A percentile compares a stretch with the other conserved stretches of the same genome.
phyloP scores from a whole-genome alignment of 2,888 invertebrate species.

The Eristalis arbustorum region DNA sequence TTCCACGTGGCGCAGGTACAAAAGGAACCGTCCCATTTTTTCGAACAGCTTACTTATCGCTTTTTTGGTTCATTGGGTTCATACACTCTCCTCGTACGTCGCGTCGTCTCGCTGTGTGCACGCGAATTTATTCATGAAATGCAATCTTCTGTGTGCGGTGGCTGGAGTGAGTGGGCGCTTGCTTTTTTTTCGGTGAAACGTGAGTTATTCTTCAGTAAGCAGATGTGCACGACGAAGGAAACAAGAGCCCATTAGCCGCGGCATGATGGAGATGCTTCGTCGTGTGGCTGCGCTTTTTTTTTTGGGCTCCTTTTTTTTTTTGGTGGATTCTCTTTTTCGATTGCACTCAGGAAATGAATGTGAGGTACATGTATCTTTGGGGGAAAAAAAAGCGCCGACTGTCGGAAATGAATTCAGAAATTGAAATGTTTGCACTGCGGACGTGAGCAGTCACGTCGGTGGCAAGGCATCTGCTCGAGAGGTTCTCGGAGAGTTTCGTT shows the following conservation, averaged over 20 bases:
- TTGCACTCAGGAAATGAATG: neutral
- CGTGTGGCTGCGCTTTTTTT: neutral
- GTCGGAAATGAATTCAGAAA: too few relatives aligned
- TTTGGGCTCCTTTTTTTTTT: neutral
- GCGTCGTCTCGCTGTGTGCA: neutral
- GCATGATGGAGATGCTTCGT: neutral
- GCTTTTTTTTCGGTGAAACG: neutral
- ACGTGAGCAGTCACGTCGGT: too few relatives aligned
- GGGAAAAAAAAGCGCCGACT: too few relatives aligned
- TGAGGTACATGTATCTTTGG: too few relatives aligned
- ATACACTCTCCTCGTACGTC: neutral
- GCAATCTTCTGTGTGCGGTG: neutral
- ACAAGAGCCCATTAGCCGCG: neutral
- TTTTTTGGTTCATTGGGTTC: neutral
- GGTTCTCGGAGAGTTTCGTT: too few relatives aligned
- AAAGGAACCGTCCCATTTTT: too few relatives aligned
- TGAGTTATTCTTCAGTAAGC: neutral
- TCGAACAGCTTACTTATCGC: neutral
- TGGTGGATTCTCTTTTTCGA: neutral
- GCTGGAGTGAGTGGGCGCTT: neutral
- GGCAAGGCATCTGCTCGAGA: too few relatives aligned
- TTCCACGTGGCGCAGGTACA: neutral
- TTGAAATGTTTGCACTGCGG: too few relatives aligned
- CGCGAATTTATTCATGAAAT: neutral
- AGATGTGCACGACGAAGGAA: neutral